A percentile compares a stretch with the other conserved stretches of the same genome.
phyloP scores from a whole-genome alignment of 2,113 vertebrate genomes.

The Phylloscopus trochiloides region DNA sequence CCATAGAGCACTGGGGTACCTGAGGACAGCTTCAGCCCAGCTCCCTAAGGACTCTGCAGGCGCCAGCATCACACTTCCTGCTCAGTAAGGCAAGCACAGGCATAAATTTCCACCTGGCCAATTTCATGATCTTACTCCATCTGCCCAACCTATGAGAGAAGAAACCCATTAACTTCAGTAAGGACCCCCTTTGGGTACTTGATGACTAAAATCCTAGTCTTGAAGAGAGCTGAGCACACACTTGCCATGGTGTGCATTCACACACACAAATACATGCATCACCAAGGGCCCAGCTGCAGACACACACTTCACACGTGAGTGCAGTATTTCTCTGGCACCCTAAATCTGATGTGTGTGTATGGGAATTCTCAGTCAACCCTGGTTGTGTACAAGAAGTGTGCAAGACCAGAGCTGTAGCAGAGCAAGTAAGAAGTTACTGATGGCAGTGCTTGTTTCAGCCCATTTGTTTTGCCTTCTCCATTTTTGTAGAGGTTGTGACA shows the following conservation, averaged over 20 bases:
- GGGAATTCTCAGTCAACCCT: background rate
- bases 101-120: background rate
- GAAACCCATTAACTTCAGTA: background rate
- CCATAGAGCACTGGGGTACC: background rate
- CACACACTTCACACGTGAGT: fast-evolving
- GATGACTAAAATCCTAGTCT: background rate
- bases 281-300: background rate
- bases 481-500: background rate
- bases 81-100: background rate
- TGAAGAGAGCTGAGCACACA: background rate
- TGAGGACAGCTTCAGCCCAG: background rate
- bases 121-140: background rate
- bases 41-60: background rate
- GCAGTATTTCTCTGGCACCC: background rate
- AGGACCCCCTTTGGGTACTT: background rate
- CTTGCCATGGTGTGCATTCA: background rate
- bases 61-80: background rate
- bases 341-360: background rate
- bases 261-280: background rate
- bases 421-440: background rate
- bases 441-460: background rate
- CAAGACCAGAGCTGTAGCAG: background rate
- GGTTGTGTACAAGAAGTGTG: background rate
- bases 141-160: background rate
- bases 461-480: background rate